These are phyloP conservation scores for Galaxea fascicularis DNA, from an alignment of 92 coral and sea anemone species.

Conservation along the genomic window DNA sequence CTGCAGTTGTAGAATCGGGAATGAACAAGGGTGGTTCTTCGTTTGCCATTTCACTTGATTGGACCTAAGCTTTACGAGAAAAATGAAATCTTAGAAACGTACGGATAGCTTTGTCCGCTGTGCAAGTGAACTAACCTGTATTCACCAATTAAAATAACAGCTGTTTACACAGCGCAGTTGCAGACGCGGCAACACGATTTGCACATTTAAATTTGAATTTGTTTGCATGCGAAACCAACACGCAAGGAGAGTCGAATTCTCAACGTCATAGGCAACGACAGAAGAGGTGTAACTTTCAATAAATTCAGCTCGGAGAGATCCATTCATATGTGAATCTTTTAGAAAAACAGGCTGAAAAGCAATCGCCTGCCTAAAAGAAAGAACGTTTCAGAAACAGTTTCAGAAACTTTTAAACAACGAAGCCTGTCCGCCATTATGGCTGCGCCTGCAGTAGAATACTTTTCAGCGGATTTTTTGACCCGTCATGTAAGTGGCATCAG, in stretches of 20 bases:
- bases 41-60: background rate
- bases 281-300: background rate
- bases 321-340: background rate
- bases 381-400: background rate
- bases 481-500: too few species aligned
- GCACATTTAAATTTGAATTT: constrained; percentile 12
- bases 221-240: constrained; percentile 11
- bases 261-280: background rate
- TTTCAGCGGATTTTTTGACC: too few species aligned
- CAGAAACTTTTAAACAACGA: too few species aligned
- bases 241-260: background rate
- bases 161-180: background rate
- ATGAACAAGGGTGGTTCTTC: background rate
- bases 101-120: too few species aligned
- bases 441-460: too few species aligned
- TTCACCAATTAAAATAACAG: background rate
- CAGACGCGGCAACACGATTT: background rate
- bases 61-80: too few species aligned
- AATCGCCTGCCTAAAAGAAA: background rate
- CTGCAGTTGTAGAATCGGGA: background rate
- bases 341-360: background rate
- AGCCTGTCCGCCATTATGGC: background rate
- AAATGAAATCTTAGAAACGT: too few species aligned
- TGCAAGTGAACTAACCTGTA: too few species aligned
- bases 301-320: background rate